Conservation (phyloP, 2,113 vertebrate genomes). For the Poeciliopsis retropinna region DNA sequence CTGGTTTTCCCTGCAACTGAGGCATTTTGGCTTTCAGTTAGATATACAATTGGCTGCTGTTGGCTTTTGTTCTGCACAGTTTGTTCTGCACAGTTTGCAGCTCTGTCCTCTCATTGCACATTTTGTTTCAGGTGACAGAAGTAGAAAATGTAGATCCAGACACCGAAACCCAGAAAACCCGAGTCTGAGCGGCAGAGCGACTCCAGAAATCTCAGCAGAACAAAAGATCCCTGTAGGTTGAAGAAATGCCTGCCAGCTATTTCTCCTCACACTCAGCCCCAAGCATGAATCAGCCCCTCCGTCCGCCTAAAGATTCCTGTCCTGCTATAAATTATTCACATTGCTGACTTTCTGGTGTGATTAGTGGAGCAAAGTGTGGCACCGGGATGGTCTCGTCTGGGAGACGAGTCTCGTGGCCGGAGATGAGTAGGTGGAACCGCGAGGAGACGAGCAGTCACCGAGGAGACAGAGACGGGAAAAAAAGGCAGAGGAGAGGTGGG, state of each 20-base stretch:
- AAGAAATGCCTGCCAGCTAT: conserved; percentile 20
- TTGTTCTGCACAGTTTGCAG: background rate
- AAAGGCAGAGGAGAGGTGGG: conserved; percentile 4
- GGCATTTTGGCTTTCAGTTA: background rate
- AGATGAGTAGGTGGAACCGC: conserved; percentile 32
- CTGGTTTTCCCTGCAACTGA: background rate
- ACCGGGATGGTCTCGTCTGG: conserved; percentile 31
- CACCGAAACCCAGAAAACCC: conserved; percentile 1
- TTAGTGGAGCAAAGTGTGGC: conserved; percentile 48
- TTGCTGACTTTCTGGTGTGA: conserved; percentile 51
- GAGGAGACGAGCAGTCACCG: conserved; percentile 27
- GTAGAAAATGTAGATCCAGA: conserved; percentile 1
- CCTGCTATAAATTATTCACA: conserved; percentile 55
- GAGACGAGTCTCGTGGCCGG: conserved; percentile 31
- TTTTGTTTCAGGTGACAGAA: conserved; percentile 5
- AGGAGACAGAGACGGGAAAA: conserved; percentile 34
- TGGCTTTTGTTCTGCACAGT: background rate
- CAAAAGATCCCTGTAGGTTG: conserved; percentile 9
- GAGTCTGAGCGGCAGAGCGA: background rate
- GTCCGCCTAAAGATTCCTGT: conserved; percentile 25
- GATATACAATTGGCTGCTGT: background rate
- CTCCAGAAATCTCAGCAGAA: conserved; percentile 25
- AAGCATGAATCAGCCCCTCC: conserved; percentile 20
- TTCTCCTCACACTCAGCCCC: conserved; percentile 20
- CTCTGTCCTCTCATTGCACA: background rate